Evolutionary conservation across 2,797 vertebrate genomes (phyloP).

Genomic region (Xiphophorus birchmanni): DNA sequence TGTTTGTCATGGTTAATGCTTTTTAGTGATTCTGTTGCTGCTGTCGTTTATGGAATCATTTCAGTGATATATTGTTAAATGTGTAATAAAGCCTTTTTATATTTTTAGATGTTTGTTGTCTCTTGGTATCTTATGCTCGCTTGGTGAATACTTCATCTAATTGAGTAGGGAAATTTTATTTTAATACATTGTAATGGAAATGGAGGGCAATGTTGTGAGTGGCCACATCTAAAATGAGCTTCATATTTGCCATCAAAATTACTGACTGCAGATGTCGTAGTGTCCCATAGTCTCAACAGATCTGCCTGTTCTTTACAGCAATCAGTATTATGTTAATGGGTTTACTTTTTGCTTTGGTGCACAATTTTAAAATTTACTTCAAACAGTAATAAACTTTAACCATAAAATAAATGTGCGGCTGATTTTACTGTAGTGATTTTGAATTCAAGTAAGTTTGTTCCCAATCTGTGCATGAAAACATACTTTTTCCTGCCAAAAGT

Average conservation of each 20-base stretch:
- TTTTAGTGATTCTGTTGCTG: conserved; percentile 63
- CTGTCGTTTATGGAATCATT: conserved; percentile 55
- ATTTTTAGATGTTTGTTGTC: conserved; percentile 61
- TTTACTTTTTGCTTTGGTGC: not conserved
- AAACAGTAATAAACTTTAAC: not conserved
- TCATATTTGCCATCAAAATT: not conserved
- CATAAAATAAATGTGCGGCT: not conserved
- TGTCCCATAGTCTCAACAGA: not conserved
- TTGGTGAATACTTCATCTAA: not conserved
- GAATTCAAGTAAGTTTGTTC: not conserved
- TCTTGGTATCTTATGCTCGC: not conserved
- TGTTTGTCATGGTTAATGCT: conserved; percentile 49
- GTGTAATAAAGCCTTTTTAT: conserved; percentile 84
- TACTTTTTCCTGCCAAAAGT: not conserved
- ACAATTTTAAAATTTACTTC: not conserved
- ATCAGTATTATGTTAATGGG: not conserved
- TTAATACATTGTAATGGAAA: conserved; percentile 15
- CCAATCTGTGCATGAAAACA: not conserved
- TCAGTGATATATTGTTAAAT: conserved; percentile 64
- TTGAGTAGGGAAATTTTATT: not conserved
- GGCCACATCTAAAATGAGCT: not conserved
- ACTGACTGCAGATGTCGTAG: not conserved
- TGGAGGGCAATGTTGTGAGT: conserved; percentile 36
- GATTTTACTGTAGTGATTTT: not conserved
- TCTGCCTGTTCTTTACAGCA: not conserved